phyloP scores from a whole-genome alignment of 2,888 invertebrate genomes.

The Octonoba sinensis region DNA sequence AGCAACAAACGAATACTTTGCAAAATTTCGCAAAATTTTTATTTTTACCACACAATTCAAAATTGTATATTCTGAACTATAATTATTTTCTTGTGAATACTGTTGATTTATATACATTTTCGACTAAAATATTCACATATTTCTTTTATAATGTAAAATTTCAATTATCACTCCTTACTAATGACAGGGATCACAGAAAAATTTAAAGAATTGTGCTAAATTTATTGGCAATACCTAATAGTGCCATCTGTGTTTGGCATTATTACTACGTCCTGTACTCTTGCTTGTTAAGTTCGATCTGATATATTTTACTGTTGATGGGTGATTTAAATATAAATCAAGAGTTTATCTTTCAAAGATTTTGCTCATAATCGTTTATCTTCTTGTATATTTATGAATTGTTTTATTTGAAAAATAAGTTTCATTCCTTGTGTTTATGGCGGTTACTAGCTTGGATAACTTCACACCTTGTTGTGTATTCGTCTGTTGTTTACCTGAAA shows the following conservation, averaged over 20 bases:
- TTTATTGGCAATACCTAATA: slow-evolving; percentile 29
- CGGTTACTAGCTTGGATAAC: slow-evolving; percentile 47
- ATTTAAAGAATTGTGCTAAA: slow-evolving; percentile 8
- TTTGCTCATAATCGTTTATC: slow-evolving; percentile 1
- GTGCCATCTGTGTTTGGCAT: slow-evolving; percentile 61
- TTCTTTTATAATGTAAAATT: not conserved
- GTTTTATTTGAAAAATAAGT: slow-evolving; percentile 4
- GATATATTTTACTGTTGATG: not conserved
- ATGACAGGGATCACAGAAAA: not conserved
- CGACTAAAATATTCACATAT: too few species aligned
- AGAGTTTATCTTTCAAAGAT: not conserved
- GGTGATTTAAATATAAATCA: slow-evolving; percentile 5
- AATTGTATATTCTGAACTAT: too few species aligned
- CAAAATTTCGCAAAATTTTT: too few species aligned
- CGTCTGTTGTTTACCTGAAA: slow-evolving; percentile 28
- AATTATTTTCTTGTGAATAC: too few species aligned
- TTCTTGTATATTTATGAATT: slow-evolving; percentile 1
- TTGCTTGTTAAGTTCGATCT: slow-evolving; percentile 11
- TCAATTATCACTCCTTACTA: not conserved
- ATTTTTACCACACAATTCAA: too few species aligned
- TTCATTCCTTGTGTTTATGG: slow-evolving; percentile 28
- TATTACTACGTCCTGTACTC: slow-evolving; percentile 37
- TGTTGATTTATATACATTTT: too few species aligned
- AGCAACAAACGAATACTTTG: too few species aligned
- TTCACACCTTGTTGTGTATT: slow-evolving; percentile 33